Base-by-base conservation (phyloP, 2,888 invertebrate genomes). In the Petrophora chlorosata region DNA sequence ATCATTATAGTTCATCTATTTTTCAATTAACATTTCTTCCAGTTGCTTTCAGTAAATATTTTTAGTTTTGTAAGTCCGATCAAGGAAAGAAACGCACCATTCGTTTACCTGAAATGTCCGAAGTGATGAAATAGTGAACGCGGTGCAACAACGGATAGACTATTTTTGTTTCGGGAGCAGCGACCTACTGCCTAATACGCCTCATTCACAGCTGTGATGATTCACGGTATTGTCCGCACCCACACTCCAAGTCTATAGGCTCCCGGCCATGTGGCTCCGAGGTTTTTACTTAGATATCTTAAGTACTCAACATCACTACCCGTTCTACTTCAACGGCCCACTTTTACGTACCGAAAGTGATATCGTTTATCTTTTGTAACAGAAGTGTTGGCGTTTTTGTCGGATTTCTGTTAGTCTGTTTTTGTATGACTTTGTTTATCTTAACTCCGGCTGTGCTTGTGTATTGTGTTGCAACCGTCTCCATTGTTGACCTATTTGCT, bases 201-300 rank as follows among this genome's bases (percentile, higher is more conserved):
- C 79, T 79, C 75, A 81, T 79, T 81, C 79, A 79, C 76, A 73
- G 70, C 70, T 73, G 70, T 61, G 53, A 77, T 84, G 84, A 85
- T 80, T 85, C 85, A 85, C 67, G 58, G 70, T 65, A 81, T 85
- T 84, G 81, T 85, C 76, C 68, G 64, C 74, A 70, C 82, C 80
- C 71, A 78, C 78, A 68, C 75, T 70, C 68, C 28, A 59, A 61
- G 61, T 67, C 61, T 65, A 36, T 28, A 45, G 36, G 39, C 64
- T 62, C 59, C 54, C 54, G 54, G 63, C 69, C 71, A 69, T 71
- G 65, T 71, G 68, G 59, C 61, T 59, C 57, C 52, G 47, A 64
- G 68, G 62, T 65, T 69, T 58, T 65, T 62, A 62, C 64, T 63
- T 58, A 55, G 53, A 63, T 59, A 61, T 45, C 56, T 52, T 44